Evolutionary conservation across 2,888 invertebrate species (phyloP).

Genomic region (Ephialtes manifestator): DNA sequence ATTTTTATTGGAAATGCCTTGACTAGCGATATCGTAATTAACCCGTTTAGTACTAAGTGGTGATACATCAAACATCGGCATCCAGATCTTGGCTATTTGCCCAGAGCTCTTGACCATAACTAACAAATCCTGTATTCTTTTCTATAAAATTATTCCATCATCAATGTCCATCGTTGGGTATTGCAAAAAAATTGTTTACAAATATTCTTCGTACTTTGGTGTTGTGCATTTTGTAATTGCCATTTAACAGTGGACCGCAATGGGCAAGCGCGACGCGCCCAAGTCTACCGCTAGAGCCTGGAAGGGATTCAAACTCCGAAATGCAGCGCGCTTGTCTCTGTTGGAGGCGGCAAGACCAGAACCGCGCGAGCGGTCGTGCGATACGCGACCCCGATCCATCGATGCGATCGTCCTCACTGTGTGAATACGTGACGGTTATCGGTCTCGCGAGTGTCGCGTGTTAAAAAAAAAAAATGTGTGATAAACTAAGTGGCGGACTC

Average conservation of each 20-base stretch:
- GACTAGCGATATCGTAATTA: no score
- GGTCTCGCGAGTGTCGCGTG: constrained; percentile 46
- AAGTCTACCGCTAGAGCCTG: constrained; percentile 67
- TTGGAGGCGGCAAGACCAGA: constrained; percentile 77
- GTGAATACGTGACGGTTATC: constrained; percentile 41
- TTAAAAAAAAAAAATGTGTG: constrained; percentile 40
- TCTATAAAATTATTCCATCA: no score
- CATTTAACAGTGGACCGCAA: background rate
- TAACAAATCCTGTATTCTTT: no score
- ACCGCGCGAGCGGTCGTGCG: constrained; percentile 83
- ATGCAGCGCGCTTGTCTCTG: constrained; percentile 68
- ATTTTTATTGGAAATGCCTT: no score
- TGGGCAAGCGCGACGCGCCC: constrained; percentile 71
- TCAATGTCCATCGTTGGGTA: no score
- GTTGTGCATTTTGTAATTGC: background rate
- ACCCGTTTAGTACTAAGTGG: no score
- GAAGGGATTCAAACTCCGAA: constrained; percentile 77
- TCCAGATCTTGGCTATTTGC: background rate
- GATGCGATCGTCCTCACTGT: background rate
- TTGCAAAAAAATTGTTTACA: no score
- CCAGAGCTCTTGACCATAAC: background rate
- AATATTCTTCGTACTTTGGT: no score
- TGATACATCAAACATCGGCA: no score
- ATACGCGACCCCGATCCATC: constrained; percentile 71
- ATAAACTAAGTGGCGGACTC: constrained; percentile 40